These are phyloP conservation scores for Aricia artaxerxes DNA, from an alignment of 2,888 invertebrate species.

Conservation along the genomic window DNA sequence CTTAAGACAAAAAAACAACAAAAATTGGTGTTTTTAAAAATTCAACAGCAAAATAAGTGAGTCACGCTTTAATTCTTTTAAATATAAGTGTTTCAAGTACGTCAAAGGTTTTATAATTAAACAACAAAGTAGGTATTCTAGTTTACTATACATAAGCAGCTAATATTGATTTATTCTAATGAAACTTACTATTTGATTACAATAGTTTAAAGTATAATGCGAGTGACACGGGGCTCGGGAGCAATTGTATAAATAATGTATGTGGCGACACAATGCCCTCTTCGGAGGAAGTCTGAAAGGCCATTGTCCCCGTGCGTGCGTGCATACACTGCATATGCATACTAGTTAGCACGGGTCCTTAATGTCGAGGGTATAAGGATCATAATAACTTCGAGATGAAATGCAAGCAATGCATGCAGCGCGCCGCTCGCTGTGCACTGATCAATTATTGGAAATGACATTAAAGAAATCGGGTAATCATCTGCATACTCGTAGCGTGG, in stretches of 20 bases:
- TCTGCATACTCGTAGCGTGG: neutral
- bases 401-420: neutral
- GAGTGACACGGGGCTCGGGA: constrained; percentile 28
- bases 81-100: neutral
- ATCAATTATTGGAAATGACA: constrained; percentile 22
- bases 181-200: constrained; percentile 19
- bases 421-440: neutral
- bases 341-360: neutral
- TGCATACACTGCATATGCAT: constrained; percentile 27
- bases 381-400: neutral
- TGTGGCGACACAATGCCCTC: constrained; percentile 26
- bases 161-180: constrained; percentile 22
- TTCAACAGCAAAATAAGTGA: neutral
- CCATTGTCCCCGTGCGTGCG: constrained; percentile 25
- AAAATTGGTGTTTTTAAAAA: neutral
- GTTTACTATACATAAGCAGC: neutral
- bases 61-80: neutral
- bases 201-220: constrained; percentile 28
- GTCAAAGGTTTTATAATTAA: neutral
- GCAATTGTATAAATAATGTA: constrained; percentile 29
- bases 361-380: neutral
- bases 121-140: neutral
- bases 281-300: constrained; percentile 29
- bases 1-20: neutral
- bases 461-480: constrained; percentile 7